Evolutionary conservation across 1,140 invertebrate species (phyloP), one percentile per base, ranked within the genome.

Genomic region (Drosophila elegans): DNA sequence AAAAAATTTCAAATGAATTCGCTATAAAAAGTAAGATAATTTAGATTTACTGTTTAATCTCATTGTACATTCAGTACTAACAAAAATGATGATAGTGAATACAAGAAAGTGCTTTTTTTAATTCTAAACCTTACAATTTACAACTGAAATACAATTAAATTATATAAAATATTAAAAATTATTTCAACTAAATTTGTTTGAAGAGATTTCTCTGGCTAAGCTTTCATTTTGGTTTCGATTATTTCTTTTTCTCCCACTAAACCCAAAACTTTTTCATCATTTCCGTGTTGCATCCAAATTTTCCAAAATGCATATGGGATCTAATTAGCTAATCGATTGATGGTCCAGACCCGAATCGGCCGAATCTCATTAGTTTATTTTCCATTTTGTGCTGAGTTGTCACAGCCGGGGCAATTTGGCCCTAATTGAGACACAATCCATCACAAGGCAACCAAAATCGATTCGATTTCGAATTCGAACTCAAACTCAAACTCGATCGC

Each of bases 381-480:
- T 72, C 39, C 55, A 63, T 44, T 63, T 54, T 48, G 32, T 38
- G 27, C n/a, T 52, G 57, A 39, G 42, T 48, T 63, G 57, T 45
- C 46, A 42, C 60, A 34, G 52, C 56, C 0, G 16, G 32, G 7
- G 39, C 60, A 63, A 63, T 64, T 46, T 41, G 21, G 10, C 55
- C 34, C 64, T 80, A 75, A 83, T 83, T 83, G 80, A 84, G 71
- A 51, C 54, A 79, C 45, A 55, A 51, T 52, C 62, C 34, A 61
- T 61, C 67, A 46, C 39, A 45, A 48, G 39, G 45, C 16, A 53
- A 74, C 54, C 62, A 54, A 77, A 68, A 48, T 68, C 44, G 52
- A 67, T 55, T 55, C 54, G 52, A 67, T 51, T 55, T 48, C n/a
- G 57, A 60, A 46, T 9, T n/a, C 12, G 10, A 21, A 21, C 16